Percentiles rank a stretch among this genome's conserved stretches.
Evolutionary conservation across 2,113 vertebrate species (phyloP).

Genomic region (Perca fluviatilis): DNA sequence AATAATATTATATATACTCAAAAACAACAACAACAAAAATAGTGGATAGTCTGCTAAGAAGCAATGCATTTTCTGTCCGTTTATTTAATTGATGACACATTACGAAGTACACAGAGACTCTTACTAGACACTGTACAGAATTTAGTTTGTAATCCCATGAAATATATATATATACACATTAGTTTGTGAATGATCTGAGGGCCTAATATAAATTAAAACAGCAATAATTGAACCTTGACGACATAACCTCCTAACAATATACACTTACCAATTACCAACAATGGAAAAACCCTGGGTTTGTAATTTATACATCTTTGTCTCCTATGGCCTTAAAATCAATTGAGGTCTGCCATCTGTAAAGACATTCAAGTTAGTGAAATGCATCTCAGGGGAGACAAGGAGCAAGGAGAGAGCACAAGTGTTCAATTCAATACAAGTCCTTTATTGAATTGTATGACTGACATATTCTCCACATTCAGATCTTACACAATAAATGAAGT

Average conservation of each 20-base stretch:
- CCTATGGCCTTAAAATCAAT: slow-evolving; percentile 9
- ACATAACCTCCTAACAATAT: not conserved
- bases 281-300: not conserved
- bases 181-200: not conserved
- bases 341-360: not conserved
- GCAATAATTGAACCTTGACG: too few relatives aligned
- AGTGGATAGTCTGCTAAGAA: too few relatives aligned
- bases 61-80: not conserved
- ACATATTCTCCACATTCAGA: not conserved
- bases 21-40: too few relatives aligned
- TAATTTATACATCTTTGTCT: slow-evolving; percentile 1
- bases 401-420: not conserved
- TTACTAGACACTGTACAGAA: not conserved
- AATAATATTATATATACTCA: not conserved
- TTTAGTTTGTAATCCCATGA: not conserved
- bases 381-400: not conserved
- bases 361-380: slow-evolving; percentile 1
- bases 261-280: not conserved
- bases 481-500: not conserved
- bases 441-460: not conserved
- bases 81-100: not conserved
- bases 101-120: not conserved
- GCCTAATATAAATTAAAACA: not conserved
- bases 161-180: not conserved
- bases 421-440: not conserved